phyloP scores from a whole-genome alignment of 2,888 invertebrate species.

The Latrodectus hesperus region DNA sequence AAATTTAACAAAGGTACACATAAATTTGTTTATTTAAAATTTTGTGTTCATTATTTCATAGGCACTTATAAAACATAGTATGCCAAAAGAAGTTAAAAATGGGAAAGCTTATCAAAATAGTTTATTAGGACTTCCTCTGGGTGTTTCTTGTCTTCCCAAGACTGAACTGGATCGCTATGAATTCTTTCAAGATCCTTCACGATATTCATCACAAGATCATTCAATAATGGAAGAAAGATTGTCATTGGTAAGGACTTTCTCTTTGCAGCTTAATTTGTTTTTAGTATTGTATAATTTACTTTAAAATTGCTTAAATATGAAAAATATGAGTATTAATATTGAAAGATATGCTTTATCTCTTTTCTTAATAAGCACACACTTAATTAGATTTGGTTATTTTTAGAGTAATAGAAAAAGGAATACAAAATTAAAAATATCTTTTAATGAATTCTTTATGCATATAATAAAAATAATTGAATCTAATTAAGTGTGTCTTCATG shows the following conservation, averaged over 20 bases:
- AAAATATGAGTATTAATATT: no score
- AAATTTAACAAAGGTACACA: no score
- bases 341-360: no score
- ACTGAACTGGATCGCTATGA: constrained; percentile 60
- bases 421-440: no score
- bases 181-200: constrained; percentile 68
- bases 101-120: constrained; percentile 66
- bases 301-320: no score
- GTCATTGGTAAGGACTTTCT: constrained; percentile 42
- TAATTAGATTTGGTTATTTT: no score
- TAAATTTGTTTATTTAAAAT: no score
- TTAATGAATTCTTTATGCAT: no score
- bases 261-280: not conserved
- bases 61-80: constrained; percentile 57
- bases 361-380: no score
- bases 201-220: constrained; percentile 67
- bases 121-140: constrained; percentile 66
- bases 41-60: not conserved
- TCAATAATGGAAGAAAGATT: constrained; percentile 62
- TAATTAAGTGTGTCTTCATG: no score
- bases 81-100: constrained; percentile 59
- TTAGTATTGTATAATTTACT: not conserved
- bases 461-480: no score
- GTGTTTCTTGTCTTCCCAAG: constrained; percentile 68
- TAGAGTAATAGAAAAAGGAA: no score